phyloP scores from a whole-genome alignment of 2,113 vertebrate species.

The Ginglymostoma cirratum region DNA sequence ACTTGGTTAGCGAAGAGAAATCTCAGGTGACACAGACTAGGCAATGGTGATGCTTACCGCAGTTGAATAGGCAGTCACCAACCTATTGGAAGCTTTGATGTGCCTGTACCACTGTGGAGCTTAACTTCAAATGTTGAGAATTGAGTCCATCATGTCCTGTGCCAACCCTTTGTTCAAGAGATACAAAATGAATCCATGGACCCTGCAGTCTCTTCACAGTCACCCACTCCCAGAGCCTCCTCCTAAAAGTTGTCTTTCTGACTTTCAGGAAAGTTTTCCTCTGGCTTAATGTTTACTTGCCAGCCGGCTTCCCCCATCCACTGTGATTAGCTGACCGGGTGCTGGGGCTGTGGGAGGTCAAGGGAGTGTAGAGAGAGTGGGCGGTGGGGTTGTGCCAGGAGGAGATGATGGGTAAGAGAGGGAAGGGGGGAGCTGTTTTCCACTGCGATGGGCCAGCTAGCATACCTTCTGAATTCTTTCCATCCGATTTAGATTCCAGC shows the following conservation, averaged over 20 bases:
- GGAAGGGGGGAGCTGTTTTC: not conserved
- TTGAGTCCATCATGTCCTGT: not conserved
- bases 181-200: not conserved
- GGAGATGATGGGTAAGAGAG: not conserved
- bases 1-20: not conserved
- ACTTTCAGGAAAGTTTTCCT: not conserved
- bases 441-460: not conserved
- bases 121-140: not conserved
- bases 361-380: not conserved
- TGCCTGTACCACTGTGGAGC: too few relatives aligned
- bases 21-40: not conserved
- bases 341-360: not conserved
- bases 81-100: not conserved
- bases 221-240: not conserved
- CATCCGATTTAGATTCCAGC: not conserved
- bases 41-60: not conserved
- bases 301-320: not conserved
- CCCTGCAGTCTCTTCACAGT: too few relatives aligned
- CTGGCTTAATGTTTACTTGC: not conserved
- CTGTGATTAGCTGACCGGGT: not conserved
- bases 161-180: not conserved
- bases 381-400: not conserved
- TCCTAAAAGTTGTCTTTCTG: not conserved
- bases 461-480: not conserved
- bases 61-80: not conserved